Evolutionary conservation across 1,140 invertebrate species (phyloP), one percentile per base, ranked within the genome.

Genomic region (Laodelphax striatellus): DNA sequence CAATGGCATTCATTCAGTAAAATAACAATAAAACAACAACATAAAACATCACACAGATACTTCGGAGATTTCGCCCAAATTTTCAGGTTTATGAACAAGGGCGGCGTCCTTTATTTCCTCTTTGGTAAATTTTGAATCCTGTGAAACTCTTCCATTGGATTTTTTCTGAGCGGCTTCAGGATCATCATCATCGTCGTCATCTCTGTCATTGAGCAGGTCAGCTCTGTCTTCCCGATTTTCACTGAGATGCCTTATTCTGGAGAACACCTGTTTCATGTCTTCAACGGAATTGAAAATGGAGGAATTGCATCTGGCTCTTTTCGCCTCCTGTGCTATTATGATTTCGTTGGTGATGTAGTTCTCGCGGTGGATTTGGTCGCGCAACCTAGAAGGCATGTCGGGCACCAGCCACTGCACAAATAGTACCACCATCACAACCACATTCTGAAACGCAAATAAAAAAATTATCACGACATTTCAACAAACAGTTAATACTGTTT

Each of bases 321-420:
- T 68, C 10, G 85, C 76, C 72, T 92, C 88, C 65, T 87, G 84
- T 63, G 84, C 83, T 63, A 94, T 87, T 62, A 94, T 90, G 65
- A 94, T 88, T 72, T 91, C 88, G 76, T 92, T 94, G 57, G 90
- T 92, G 60, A 94, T 80, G 74, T 89, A 92, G 1, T 84, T 82
- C 75, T 94, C 91, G 61, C 90, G 79, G 24, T 90, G 77, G 67
- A 93, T 92, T 71, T 85, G 80, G 68, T 90, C 84, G 19, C 80
- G 77, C 56, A 94, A 76, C 59, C 84, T 79, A 19, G 78, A 77
- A 2, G 89, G 87, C 72, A 92, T 83, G 72, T 94, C 90, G 5
- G 92, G 91, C 58, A 94, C 90, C 56, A 87, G 78, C 87, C 88
- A 92, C 57, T 83, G 80, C 4, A 94, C 82, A 22, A 92, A 71